phyloP scores from a whole-genome alignment of 2,888 invertebrate species.

The Lysandra coridon region DNA sequence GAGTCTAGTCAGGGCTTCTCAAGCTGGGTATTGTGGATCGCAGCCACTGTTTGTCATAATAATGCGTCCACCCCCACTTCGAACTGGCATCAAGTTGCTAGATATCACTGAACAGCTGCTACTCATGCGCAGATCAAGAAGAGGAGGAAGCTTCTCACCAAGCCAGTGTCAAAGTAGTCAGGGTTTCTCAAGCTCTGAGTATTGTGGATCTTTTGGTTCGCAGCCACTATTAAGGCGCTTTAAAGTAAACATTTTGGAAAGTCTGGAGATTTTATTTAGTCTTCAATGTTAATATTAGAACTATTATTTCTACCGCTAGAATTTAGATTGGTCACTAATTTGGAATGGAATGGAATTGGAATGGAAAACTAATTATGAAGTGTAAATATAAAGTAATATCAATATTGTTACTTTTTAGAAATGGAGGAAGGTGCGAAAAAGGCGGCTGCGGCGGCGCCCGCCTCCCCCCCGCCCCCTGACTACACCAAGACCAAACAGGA shows the following conservation, averaged over 20 bases:
- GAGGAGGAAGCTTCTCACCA: neutral
- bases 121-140: conserved; percentile 88
- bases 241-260: too few relatives aligned
- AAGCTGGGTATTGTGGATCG: neutral
- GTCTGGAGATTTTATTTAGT: too few relatives aligned
- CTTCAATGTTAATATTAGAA: too few relatives aligned
- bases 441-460: conserved; percentile 56
- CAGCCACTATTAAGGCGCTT: neutral
- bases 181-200: neutral
- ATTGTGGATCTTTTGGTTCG: too few relatives aligned
- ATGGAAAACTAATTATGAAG: too few relatives aligned
- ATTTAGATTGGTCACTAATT: too few relatives aligned
- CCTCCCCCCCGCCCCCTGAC: conserved; percentile 68
- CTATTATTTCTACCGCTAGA: too few relatives aligned
- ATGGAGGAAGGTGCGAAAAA: conserved; percentile 75
- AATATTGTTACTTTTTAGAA: conserved; percentile 48
- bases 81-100: conserved; percentile 95
- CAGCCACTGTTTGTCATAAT: neutral
- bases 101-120: conserved; percentile 96
- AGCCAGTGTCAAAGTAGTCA: too few relatives aligned
- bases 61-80: conserved; percentile 66
- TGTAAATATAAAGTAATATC: too few relatives aligned
- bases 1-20: neutral
- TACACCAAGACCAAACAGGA: conserved; percentile 65
- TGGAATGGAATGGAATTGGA: too few relatives aligned